Conservation (phyloP, 2,888 invertebrate species). For the Tipula lateralis region DNA sequence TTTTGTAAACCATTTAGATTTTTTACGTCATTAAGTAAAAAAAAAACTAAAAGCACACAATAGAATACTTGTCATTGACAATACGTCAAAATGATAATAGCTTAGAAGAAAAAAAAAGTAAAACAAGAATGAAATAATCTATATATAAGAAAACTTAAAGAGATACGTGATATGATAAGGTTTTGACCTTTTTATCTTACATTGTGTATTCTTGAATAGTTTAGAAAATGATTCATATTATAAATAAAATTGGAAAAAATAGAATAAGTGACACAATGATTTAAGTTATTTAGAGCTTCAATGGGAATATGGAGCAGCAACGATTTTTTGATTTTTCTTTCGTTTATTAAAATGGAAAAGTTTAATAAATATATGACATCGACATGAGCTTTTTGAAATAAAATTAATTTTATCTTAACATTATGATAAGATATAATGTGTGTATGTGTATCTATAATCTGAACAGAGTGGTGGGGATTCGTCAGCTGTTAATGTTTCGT, state of each 20-base stretch:
- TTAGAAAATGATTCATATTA: constrained; percentile 11
- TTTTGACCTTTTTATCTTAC: constrained; percentile 1
- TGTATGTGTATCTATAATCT: neutral
- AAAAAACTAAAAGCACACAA: neutral
- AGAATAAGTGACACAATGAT: constrained; percentile 24
- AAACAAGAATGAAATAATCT: neutral
- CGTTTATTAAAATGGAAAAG: constrained; percentile 3
- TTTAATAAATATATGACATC: constrained; percentile 11
- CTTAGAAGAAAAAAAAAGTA: neutral
- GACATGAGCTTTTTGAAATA: neutral
- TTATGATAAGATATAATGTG: neutral
- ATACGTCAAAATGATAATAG: constrained; percentile 24
- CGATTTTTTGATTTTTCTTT: constrained; percentile 11
- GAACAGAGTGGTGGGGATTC: too few relatives aligned
- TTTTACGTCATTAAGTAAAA: neutral
- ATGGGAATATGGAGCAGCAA: constrained; percentile 1
- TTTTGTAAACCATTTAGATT: neutral
- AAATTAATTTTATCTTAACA: neutral
- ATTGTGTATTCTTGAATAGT: constrained; percentile 19
- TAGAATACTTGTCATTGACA: constrained; percentile 3
- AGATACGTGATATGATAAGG: constrained; percentile 19
- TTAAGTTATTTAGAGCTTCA: constrained; percentile 19
- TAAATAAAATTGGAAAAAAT: neutral
- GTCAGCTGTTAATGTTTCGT: too few relatives aligned
- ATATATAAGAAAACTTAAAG: constrained; percentile 12